Evolutionary conservation across 2,113 vertebrate genomes (phyloP), one percentile per base, ranked within the genome.

Genomic region (Notothenia coriiceps): DNA sequence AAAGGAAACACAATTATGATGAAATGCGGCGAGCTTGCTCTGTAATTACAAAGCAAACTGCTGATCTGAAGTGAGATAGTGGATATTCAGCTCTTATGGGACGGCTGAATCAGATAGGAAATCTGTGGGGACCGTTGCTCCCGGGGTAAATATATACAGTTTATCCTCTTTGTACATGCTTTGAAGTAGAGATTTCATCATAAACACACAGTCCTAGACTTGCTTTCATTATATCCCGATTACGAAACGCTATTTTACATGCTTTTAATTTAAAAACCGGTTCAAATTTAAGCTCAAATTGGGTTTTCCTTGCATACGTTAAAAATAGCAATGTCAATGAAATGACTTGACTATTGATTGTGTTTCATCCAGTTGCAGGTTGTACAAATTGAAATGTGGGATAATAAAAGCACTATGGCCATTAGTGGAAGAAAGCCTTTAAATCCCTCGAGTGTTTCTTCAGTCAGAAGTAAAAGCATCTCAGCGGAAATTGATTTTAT

Each of bases 11-110:
- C 85, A 83, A 93, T 93, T 92, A 91, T 78, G 87, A 89, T 91
- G 66, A 93, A 90, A 91, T 67, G 77, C 79, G 61, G 78, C 52
- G 35, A 51, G 60, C 60, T 64, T 52, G 49, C 61, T 59, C 20
- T 74, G 80, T 93, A 93, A 94, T 94, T 92, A 86, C 69, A 56
- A 74, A 86, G 89, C 81, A 89, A 91, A 88, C n/a, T 90, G 85
- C 86, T 89, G 87, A 91, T 93, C 74, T 86, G 78, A 66, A 17
- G 59, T 65, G 70, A 81, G 84, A 91, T 91, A 43, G 64, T 65
- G 33, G 50, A 55, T 77, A 59, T 49, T 77, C 10, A 7, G 51
- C 80, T 70, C 59, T 74, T 69, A 57, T 44, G 59, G 75, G 78
- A 66, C 40, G 73, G 22, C 47, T 40, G 62, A 73, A 88, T 89